Conservation (phyloP, 1,140 invertebrate genomes). For the Drosophila lacertosa region DNA sequence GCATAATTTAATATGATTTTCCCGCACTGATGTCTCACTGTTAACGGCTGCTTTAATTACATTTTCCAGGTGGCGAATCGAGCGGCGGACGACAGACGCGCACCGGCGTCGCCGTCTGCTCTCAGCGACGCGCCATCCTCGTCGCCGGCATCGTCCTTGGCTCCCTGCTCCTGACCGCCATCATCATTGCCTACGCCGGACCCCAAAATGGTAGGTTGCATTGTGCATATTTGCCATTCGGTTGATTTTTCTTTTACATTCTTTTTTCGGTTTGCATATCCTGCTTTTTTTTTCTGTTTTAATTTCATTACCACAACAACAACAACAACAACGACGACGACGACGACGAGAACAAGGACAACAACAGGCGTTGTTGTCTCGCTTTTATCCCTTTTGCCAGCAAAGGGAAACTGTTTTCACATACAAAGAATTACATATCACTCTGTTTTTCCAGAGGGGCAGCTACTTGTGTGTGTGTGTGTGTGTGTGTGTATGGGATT, state of each 20-base stretch:
- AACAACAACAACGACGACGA: slow-evolving; percentile 18
- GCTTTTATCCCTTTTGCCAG: slow-evolving; percentile 2
- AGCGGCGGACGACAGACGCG: slow-evolving; percentile 90
- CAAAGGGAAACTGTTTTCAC: slow-evolving; percentile 6
- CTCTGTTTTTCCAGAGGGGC: neutral
- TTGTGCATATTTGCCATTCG: slow-evolving; percentile 63
- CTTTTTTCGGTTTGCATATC: slow-evolving; percentile 45
- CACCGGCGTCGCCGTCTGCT: slow-evolving; percentile 93
- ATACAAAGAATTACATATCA: neutral
- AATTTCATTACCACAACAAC: slow-evolving; percentile 32
- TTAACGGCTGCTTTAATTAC: slow-evolving; percentile 60
- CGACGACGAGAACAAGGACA: neutral
- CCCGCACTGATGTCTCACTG: neutral
- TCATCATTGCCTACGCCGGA: slow-evolving; percentile 95
- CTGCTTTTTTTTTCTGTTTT: slow-evolving; percentile 43
- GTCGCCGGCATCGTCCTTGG: slow-evolving; percentile 91
- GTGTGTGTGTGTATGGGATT: too few species aligned
- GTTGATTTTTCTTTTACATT: slow-evolving; percentile 35
- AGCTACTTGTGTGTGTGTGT: neutral
- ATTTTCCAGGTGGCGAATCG: slow-evolving; percentile 87
- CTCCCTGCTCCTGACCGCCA: slow-evolving; percentile 91
- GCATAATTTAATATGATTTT: slow-evolving; percentile 45
- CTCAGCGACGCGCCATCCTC: slow-evolving; percentile 92
- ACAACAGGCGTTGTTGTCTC: neutral
- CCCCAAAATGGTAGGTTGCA: slow-evolving; percentile 85